Conservation (phyloP, 1,140 invertebrate genomes). For the Heliconius eleuchia region DNA sequence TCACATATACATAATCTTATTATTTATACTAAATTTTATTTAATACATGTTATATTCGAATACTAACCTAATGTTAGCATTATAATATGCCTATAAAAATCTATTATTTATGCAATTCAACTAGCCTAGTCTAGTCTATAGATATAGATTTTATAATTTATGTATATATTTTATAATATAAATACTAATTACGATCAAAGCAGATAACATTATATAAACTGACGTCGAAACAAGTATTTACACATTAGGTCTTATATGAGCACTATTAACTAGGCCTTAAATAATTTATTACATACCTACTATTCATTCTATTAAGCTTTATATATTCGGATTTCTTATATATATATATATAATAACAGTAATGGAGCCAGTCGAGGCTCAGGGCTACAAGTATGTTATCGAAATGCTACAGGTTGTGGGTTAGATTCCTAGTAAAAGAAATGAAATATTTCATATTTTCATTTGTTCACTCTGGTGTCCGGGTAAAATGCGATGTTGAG, state of each 20-base stretch:
- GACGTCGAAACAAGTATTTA: conserved; percentile 4
- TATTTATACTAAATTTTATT: too few species aligned
- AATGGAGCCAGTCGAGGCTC: not conserved
- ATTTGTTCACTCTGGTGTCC: too few species aligned
- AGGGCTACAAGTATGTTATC: not conserved
- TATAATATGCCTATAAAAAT: too few species aligned
- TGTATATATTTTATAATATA: not conserved
- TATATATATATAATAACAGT: not conserved
- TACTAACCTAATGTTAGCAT: too few species aligned
- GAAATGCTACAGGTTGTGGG: too few species aligned
- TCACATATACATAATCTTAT: too few species aligned
- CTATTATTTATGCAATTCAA: not conserved
- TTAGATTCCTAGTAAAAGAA: too few species aligned
- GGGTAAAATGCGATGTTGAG: not conserved
- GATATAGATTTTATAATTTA: not conserved
- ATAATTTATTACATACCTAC: conserved; percentile 19
- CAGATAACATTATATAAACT: not conserved
- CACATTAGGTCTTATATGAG: conserved; percentile 18
- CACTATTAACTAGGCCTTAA: conserved; percentile 23
- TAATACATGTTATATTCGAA: too few species aligned
- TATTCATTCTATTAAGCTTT: not conserved
- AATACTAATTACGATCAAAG: not conserved
- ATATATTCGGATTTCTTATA: too few species aligned
- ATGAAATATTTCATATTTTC: too few species aligned
- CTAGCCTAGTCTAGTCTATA: not conserved